Conservation (phyloP, 2,888 invertebrate species). For the Miltochrista miniata region DNA sequence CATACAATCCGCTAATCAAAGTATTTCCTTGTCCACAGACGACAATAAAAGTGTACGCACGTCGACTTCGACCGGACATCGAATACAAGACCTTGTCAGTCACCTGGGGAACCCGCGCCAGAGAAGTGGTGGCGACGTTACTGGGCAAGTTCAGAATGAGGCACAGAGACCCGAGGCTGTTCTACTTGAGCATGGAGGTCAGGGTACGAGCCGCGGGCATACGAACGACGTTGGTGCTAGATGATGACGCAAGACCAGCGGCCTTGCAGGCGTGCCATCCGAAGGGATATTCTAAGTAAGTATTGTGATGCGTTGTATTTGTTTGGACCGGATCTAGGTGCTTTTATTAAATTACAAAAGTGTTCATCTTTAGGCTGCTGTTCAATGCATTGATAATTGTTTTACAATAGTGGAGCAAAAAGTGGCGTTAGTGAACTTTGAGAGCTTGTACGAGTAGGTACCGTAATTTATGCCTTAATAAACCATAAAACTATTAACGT, state of each 20-base stretch:
- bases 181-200: constrained; percentile 97
- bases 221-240: constrained; percentile 91
- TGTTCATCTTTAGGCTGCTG: too few relatives aligned
- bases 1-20: not conserved
- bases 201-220: constrained; percentile 93
- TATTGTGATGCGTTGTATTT: too few relatives aligned
- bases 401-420: too few relatives aligned
- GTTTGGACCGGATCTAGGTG: too few relatives aligned
- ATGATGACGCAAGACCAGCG: constrained; percentile 95
- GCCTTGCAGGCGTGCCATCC: constrained; percentile 97
- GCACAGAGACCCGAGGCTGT: constrained; percentile 95
- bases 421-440: too few relatives aligned
- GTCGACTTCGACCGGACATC: constrained; percentile 94
- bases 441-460: too few relatives aligned
- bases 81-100: constrained; percentile 97
- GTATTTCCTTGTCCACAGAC: constrained; percentile 84
- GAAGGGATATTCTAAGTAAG: constrained; percentile 94
- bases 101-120: constrained; percentile 93
- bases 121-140: constrained; percentile 92
- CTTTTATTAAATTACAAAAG: too few relatives aligned
- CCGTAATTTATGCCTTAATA: too few relatives aligned
- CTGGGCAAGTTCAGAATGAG: constrained; percentile 95
- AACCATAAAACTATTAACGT: too few relatives aligned
- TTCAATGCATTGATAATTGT: too few relatives aligned
- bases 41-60: constrained; percentile 95